Conservation (phyloP, 1,140 invertebrate genomes). For the Eupeodes corollae region DNA sequence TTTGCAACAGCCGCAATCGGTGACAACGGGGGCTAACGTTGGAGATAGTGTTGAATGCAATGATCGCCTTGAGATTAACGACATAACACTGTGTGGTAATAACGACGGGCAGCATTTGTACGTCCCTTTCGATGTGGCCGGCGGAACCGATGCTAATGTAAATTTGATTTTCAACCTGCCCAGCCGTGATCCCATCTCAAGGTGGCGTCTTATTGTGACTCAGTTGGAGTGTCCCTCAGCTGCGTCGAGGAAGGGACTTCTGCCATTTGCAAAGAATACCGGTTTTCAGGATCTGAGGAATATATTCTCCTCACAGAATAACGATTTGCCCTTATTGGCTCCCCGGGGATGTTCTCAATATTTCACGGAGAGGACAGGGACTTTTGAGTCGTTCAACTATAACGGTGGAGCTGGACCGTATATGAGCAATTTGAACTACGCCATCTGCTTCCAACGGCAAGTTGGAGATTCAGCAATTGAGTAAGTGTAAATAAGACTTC, state of each 20-base stretch:
- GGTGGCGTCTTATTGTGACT: slow-evolving; percentile 50
- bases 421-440: slow-evolving; percentile 33
- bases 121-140: slow-evolving; percentile 26
- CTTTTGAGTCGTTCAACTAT: slow-evolving; percentile 51
- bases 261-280: slow-evolving; percentile 11
- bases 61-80: slow-evolving; percentile 47
- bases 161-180: slow-evolving; percentile 19
- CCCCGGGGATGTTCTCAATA: slow-evolving; percentile 54
- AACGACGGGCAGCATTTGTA: slow-evolving; percentile 64
- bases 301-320: slow-evolving; percentile 27
- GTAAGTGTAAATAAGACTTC: slow-evolving; percentile 12
- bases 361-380: slow-evolving; percentile 44
- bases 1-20: slow-evolving; percentile 47
- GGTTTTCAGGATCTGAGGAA: slow-evolving; percentile 26
- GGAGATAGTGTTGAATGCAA: slow-evolving; percentile 31
- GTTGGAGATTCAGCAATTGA: slow-evolving; percentile 19
- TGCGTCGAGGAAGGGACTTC: neutral
- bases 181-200: slow-evolving; percentile 20
- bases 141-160: slow-evolving; percentile 17
- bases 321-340: slow-evolving; percentile 36
- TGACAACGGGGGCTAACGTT: neutral
- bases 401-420: slow-evolving; percentile 34
- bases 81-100: slow-evolving; percentile 52
- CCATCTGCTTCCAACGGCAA: slow-evolving; percentile 37
- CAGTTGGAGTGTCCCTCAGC: slow-evolving; percentile 43